These are phyloP conservation scores for Xenotilapia flavipinnis DNA, from an alignment of 2,113 vertebrate species.

Conservation along the genomic window DNA sequence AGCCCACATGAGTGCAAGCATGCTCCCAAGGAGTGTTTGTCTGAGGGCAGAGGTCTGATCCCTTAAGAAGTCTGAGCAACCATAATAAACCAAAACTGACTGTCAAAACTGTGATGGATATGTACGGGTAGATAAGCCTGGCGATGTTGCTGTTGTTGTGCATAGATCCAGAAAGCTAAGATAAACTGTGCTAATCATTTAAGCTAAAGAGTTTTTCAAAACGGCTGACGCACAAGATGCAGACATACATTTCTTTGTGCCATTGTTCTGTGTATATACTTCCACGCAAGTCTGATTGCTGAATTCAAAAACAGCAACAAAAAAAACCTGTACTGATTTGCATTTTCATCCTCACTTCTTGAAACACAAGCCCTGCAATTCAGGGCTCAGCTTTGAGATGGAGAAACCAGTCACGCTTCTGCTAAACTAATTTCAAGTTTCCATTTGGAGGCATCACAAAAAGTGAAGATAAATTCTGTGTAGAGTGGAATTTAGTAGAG, in stretches of 20 bases:
- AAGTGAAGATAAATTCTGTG: not conserved
- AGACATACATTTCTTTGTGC: not conserved
- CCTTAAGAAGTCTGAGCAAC: constrained; percentile 7
- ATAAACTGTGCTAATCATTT: not conserved
- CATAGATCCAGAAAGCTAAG: not conserved
- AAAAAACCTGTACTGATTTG: fast-evolving
- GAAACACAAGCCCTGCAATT: not conserved
- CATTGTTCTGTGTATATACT: not conserved
- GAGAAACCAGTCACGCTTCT: not conserved
- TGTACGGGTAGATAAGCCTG: not conserved
- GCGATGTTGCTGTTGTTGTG: not conserved
- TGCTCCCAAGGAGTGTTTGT: constrained; percentile 47
- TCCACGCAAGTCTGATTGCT: not conserved
- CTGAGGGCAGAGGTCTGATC: constrained; percentile 38
- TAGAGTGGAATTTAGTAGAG: not conserved
- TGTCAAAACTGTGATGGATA: constrained; percentile 8
- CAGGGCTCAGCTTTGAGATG: not conserved
- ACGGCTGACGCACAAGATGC: not conserved
- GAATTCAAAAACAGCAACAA: not conserved
- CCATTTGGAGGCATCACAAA: constrained; percentile 31
- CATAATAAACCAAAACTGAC: constrained; percentile 33
- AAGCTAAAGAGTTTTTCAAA: not conserved
- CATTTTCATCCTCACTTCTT: not conserved
- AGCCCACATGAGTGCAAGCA: constrained; percentile 26
- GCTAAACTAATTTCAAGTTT: not conserved